These are phyloP conservation scores for Drosophila austrosaltans DNA, from an alignment of 2,888 invertebrate genomes.

Conservation along the genomic window DNA sequence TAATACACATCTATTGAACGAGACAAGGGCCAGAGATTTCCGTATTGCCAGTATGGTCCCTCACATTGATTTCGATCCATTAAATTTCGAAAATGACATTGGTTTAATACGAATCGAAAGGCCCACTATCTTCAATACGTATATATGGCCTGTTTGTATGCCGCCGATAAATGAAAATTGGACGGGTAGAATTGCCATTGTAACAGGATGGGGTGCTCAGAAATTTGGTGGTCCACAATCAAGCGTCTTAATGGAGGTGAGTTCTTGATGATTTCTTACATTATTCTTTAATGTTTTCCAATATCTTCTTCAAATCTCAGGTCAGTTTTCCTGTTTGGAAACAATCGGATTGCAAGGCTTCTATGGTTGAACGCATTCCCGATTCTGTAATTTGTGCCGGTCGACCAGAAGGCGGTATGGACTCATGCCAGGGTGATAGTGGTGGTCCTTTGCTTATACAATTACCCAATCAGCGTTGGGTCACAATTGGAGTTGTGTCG, in stretches of 20 bases:
- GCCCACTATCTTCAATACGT: constrained; percentile 89
- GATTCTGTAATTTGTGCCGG: constrained; percentile 91
- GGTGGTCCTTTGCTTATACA: constrained; percentile 91
- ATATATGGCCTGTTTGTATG: constrained; percentile 93
- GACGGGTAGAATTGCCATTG: constrained; percentile 86
- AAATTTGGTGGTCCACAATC: constrained; percentile 89
- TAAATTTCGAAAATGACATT: constrained; percentile 90
- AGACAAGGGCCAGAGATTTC: constrained; percentile 89
- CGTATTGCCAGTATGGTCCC: constrained; percentile 87
- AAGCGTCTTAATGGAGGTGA: constrained; percentile 89
- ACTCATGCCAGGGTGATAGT: constrained; percentile 90
- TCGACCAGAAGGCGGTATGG: constrained; percentile 89
- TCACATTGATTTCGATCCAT: constrained; percentile 88
- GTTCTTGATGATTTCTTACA: neutral
- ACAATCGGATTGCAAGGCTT: constrained; percentile 86
- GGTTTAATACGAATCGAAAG: constrained; percentile 88
- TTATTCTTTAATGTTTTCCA: neutral
- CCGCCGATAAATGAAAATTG: constrained; percentile 87
- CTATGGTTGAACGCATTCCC: constrained; percentile 87
- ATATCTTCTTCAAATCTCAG: constrained; percentile 40
- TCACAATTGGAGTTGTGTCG: constrained; percentile 91
- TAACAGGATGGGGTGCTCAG: constrained; percentile 92
- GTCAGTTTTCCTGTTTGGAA: constrained; percentile 90
- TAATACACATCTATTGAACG: constrained; percentile 88
- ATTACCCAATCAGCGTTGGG: constrained; percentile 90